A percentile compares a stretch with the other conserved stretches of the same genome.
These are phyloP conservation scores for Drosophila multiciliata DNA, from an alignment of 2,888 invertebrate species.

Conservation along the genomic window DNA sequence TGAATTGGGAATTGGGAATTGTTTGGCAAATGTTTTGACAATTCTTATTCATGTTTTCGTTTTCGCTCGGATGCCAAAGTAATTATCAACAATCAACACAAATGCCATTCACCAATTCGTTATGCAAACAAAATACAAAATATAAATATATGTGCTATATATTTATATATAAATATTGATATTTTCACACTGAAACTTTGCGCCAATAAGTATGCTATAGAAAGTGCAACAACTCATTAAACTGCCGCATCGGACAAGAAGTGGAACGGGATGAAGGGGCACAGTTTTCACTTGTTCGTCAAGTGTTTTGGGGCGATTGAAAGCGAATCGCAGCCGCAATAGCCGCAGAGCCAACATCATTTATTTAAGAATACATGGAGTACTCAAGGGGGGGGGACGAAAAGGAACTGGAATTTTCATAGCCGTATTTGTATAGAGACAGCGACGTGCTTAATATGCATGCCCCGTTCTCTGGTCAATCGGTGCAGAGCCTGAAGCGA, in stretches of 20 bases:
- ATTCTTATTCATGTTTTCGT: constrained; percentile 16
- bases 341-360: constrained; percentile 72
- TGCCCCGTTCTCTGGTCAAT: constrained; percentile 75
- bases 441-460: constrained; percentile 69
- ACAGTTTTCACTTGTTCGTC: constrained; percentile 56
- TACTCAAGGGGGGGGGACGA: background rate
- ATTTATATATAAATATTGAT: background rate
- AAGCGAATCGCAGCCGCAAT: constrained; percentile 55
- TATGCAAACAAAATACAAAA: constrained; percentile 10
- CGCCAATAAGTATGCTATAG: constrained; percentile 47
- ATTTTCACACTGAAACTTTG: background rate
- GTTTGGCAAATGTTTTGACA: constrained; percentile 34
- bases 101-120: constrained; percentile 26
- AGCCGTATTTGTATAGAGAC: constrained; percentile 31
- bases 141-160: background rate
- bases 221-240: constrained; percentile 60
- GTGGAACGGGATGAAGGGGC: constrained; percentile 1
- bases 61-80: constrained; percentile 31
- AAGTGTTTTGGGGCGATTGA: constrained; percentile 61
- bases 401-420: background rate
- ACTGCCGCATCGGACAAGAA: constrained; percentile 47
- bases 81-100: constrained; percentile 61
- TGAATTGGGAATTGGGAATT: constrained; percentile 21
- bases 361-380: constrained; percentile 55
- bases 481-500: constrained; percentile 65